These are phyloP conservation scores for Cheiracanthium punctorium DNA, from an alignment of 2,888 invertebrate species.

Conservation along the genomic window DNA sequence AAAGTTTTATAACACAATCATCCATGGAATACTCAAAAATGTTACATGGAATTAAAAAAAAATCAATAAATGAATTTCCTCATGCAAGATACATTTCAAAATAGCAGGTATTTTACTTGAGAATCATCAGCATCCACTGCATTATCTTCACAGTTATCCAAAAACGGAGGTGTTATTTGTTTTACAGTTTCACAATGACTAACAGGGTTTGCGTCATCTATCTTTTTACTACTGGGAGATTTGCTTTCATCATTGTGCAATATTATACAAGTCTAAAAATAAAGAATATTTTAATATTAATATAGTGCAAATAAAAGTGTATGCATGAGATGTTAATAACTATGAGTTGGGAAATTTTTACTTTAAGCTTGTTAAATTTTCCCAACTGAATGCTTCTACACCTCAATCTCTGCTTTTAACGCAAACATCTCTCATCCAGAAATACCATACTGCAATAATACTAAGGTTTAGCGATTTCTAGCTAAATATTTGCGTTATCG, in stretches of 20 bases:
- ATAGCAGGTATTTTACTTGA: conserved; percentile 37
- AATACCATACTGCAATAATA: no score
- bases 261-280: conserved; percentile 47
- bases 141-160: conserved; percentile 43
- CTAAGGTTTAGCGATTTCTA: no score
- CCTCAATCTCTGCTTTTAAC: no score
- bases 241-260: conserved; percentile 39
- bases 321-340: no score
- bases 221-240: conserved; percentile 7
- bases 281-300: no score
- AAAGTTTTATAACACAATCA: no score
- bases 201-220: conserved; percentile 15
- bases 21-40: neutral
- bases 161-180: neutral
- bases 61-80: neutral
- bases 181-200: neutral
- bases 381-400: no score
- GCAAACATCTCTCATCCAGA: no score
- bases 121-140: conserved; percentile 42
- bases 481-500: no score
- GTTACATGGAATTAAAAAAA: neutral
- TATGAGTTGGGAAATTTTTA: neutral
- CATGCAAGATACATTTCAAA: neutral
- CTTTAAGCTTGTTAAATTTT: neutral
- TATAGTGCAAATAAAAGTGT: no score